Conservation (phyloP, 2,888 invertebrate species). For the Coelopa pilipes region DNA sequence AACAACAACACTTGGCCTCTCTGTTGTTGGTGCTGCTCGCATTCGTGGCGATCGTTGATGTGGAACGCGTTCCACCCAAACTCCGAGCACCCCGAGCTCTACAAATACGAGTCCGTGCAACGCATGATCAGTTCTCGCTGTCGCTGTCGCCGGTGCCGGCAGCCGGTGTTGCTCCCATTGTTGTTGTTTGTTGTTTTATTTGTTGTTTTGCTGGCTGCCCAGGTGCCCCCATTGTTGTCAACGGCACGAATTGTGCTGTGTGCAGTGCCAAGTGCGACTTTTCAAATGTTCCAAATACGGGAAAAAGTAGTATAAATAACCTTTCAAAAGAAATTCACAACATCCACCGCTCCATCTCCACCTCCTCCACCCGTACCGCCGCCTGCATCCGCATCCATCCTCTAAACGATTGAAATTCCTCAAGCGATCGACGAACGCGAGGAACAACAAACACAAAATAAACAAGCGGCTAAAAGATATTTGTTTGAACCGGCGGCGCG, state of each 20-base stretch:
- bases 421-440: too few species aligned
- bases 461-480: too few species aligned
- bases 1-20: background rate
- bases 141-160: background rate
- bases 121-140: conserved; percentile 25
- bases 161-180: conserved; percentile 12
- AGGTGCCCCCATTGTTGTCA: conserved; percentile 10
- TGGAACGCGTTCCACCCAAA: conserved; percentile 26
- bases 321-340: too few species aligned
- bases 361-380: too few species aligned
- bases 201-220: too few species aligned
- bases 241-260: background rate
- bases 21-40: too few species aligned
- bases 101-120: background rate
- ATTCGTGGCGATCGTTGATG: conserved; percentile 21
- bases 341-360: too few species aligned
- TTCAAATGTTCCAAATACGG: background rate
- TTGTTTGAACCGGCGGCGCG: too few species aligned
- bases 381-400: too few species aligned
- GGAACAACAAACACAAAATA: too few species aligned
- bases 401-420: too few species aligned
- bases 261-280: background rate
- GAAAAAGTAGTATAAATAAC: background rate
- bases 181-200: background rate
- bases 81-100: background rate